Percentiles rank a stretch among this genome's conserved stretches.
phyloP scores from a whole-genome alignment of 2,113 vertebrate genomes.

The Falco punctatus region DNA sequence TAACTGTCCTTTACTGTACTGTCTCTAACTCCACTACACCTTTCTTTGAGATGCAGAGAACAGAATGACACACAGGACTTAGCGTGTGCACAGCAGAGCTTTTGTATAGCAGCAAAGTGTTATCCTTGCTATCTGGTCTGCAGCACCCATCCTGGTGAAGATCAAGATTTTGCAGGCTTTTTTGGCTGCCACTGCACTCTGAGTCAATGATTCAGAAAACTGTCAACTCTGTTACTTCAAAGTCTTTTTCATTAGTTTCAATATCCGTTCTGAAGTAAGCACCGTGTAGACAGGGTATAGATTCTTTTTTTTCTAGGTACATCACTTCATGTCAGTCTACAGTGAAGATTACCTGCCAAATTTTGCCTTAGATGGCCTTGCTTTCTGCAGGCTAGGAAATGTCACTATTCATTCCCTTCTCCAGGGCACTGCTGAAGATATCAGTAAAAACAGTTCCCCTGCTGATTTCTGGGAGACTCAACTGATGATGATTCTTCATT shows the following conservation, averaged over 20 bases:
- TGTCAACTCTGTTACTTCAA: neutral
- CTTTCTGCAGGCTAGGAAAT: neutral
- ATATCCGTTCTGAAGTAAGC: neutral
- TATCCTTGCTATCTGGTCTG: neutral
- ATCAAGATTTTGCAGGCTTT: neutral
- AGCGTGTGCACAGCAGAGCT: neutral
- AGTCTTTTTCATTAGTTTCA: neutral
- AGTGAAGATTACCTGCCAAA: neutral
- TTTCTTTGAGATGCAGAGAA: neutral
- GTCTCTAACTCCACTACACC: neutral
- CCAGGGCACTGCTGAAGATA: neutral
- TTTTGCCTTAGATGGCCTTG: neutral
- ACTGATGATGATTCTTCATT: neutral
- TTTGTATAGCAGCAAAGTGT: neutral
- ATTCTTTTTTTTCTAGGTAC: neutral
- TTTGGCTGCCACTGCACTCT: neutral
- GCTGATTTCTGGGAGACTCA: neutral
- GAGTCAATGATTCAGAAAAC: neutral
- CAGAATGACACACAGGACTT: neutral
- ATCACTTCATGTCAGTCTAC: neutral
- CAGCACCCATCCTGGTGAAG: neutral
- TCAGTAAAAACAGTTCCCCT: neutral
- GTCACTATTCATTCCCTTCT: neutral
- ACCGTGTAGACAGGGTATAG: neutral
- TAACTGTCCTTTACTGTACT: neutral